A percentile compares a stretch with the other conserved stretches of the same genome.
Evolutionary conservation across 2,113 vertebrate genomes (phyloP).

Genomic region (Python bivittatus): DNA sequence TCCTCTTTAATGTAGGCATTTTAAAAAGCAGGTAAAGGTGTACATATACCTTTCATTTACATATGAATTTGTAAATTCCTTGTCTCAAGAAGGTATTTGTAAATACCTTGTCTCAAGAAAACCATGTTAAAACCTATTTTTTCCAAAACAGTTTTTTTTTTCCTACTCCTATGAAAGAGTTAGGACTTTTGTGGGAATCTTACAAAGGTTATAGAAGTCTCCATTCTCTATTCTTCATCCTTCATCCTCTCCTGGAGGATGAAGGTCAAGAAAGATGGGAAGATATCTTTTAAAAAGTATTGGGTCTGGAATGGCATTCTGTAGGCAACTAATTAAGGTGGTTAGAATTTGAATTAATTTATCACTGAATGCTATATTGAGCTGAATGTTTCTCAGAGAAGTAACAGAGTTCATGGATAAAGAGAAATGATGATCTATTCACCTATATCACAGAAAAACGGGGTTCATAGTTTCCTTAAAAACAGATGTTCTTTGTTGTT

Average conservation of each 20-base stretch:
- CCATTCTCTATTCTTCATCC: too few species aligned
- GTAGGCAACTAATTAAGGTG: background rate
- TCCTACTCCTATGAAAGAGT: background rate
- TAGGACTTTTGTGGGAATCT: background rate
- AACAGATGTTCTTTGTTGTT: background rate
- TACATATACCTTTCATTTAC: too few species aligned
- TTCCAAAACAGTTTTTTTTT: too few species aligned
- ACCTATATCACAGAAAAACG: background rate
- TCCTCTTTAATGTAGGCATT: background rate
- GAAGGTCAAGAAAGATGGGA: background rate
- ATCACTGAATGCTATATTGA: background rate
- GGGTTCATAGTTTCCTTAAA: background rate
- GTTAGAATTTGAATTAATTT: background rate
- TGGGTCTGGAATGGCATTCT: background rate
- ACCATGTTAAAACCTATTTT: background rate
- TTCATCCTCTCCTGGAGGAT: background rate
- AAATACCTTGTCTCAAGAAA: background rate
- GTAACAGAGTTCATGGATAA: background rate
- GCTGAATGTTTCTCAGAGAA: background rate
- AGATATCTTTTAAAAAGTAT: background rate
- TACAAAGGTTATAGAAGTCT: background rate
- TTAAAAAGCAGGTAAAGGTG: background rate
- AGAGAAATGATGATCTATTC: background rate
- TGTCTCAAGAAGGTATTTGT: background rate
- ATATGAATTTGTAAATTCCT: background rate